Conservation (phyloP, 1,140 invertebrate species). For the Sesamia nonagrioides region DNA sequence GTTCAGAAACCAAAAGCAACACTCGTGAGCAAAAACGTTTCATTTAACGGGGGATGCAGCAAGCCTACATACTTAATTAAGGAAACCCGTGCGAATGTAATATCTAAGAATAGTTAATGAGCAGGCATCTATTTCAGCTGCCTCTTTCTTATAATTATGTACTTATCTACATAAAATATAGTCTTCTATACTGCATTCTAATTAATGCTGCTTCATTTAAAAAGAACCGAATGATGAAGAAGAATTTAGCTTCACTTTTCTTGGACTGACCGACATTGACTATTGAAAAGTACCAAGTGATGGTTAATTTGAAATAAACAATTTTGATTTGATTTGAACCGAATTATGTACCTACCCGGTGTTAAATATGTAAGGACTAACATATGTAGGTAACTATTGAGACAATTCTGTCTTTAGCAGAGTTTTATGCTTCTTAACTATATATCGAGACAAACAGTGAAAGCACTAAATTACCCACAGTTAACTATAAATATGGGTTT, state of each 20-base stretch:
- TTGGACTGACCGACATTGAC: too few species aligned
- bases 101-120: background rate
- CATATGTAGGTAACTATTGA: too few species aligned
- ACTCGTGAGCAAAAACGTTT: background rate
- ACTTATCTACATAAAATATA: background rate
- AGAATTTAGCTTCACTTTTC: too few species aligned
- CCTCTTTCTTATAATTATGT: background rate
- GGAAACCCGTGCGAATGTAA: background rate
- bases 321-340: too few species aligned
- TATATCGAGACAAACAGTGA: background rate
- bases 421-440: background rate
- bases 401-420: too few species aligned
- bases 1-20: background rate
- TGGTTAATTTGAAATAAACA: too few species aligned
- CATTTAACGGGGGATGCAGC: background rate
- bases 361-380: too few species aligned
- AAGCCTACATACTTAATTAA: constrained; percentile 1
- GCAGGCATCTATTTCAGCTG: background rate
- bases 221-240: too few species aligned
- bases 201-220: too few species aligned
- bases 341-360: too few species aligned
- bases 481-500: constrained; percentile 2
- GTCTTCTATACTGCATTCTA: too few species aligned
- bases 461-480: constrained; percentile 2
- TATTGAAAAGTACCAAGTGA: too few species aligned